Base-by-base conservation (phyloP, 2,113 vertebrate species). In the Crocuta crocuta region DNA sequence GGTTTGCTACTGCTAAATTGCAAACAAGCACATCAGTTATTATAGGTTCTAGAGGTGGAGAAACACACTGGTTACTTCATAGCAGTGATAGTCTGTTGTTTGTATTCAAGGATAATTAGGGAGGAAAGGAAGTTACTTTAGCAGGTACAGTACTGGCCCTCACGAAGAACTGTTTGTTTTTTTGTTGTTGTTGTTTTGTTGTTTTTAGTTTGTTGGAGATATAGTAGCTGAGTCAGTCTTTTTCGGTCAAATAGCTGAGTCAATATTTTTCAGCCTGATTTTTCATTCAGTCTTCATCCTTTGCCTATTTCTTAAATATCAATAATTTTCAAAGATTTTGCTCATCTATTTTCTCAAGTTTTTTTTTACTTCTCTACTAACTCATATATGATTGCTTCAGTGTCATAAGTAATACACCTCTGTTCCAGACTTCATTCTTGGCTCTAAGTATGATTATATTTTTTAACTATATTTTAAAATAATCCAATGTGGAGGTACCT, bases 401-500 rank as follows among this genome's bases (percentile, higher is more conserved):
- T 48, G 24, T 89, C 43, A 63, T 7, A 81, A 61, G 3, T 92
- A 50, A 53, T 16, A 70, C 13, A 82, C 1, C 24, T 48, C 58
- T 63, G 24, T 21, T 19, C 35, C 8, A 91, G 80, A 73, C 31
- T 33, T 70, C 80, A 48, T 79, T 80, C 35, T 89, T 94, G 45
- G 35, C 4, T 89, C 12, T 17, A 24, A 16, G 21, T 84, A 7
- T 71, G 11, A 66, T 73, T 83, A 83, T 91, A 74, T 55, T 58
- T 97, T 97, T 73, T 26, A 84, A 74, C 61, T n/a, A 19, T 55
- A 53, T 50, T 86, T 86, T 61, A 7, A 89, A 76, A 43, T 70
- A 91, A 94, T 68, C 73, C 26, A 92, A 4, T 79, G 31, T 61
- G 19, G 19, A 21, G 58, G 21, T 23, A 61, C 7, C 21, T 61